A percentile compares a stretch with the other conserved stretches of the same genome.
Conservation (phyloP, 2,113 vertebrate genomes). For the Poecile atricapillus region DNA sequence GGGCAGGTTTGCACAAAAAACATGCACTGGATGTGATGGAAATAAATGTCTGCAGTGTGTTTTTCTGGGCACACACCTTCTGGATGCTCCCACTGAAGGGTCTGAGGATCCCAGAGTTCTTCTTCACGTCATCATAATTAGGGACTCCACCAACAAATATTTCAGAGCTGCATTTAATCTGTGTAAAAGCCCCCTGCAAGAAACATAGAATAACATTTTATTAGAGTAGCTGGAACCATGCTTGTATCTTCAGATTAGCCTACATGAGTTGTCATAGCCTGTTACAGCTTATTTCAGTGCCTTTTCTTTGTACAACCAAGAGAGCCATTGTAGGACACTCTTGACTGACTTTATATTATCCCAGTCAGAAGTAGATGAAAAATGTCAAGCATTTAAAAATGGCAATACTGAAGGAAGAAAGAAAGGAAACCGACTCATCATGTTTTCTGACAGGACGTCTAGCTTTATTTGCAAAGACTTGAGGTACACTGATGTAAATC, state of each 20-base stretch:
- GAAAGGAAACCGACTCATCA: fast-evolving
- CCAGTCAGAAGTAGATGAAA: background rate
- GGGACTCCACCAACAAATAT: conserved; percentile 91
- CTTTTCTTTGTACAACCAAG: background rate
- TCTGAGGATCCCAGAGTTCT: conserved; percentile 77
- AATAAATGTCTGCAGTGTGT: background rate
- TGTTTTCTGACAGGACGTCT: background rate
- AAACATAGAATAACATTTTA: background rate
- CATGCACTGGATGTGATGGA: fast-evolving
- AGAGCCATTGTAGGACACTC: background rate
- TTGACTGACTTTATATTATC: background rate
- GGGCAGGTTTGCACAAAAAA: background rate
- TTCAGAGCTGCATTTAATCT: conserved; percentile 93
- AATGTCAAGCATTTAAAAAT: background rate
- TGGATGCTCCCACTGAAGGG: conserved; percentile 93
- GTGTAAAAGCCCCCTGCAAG: conserved; percentile 92
- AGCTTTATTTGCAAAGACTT: background rate
- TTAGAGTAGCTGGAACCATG: background rate
- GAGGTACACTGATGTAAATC: background rate
- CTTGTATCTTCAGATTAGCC: background rate
- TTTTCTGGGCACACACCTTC: conserved; percentile 75
- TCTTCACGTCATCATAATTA: conserved; percentile 85
- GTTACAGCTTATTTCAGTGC: background rate
- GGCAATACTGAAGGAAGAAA: background rate
- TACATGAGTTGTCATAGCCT: background rate